Evolutionary conservation across 2,113 vertebrate genomes (phyloP).

Genomic region (Brevimyrus niger): DNA sequence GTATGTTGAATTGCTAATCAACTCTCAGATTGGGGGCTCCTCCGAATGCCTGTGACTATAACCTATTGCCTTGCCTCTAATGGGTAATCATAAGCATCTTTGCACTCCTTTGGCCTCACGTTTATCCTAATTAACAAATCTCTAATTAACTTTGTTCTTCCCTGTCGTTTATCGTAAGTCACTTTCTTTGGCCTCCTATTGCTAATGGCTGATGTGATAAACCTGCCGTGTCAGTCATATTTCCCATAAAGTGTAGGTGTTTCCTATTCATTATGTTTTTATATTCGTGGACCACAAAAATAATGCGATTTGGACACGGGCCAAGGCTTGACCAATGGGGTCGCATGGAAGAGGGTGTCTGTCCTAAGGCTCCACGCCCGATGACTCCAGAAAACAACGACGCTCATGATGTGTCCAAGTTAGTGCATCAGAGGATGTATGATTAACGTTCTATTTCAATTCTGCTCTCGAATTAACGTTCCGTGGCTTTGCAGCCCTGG

Average conservation of each 20-base stretch:
- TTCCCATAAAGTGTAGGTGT: neutral
- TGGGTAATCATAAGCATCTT: neutral
- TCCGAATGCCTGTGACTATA: neutral
- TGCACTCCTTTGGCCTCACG: neutral
- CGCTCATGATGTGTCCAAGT: neutral
- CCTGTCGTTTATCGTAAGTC: neutral
- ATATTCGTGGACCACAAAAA: neutral
- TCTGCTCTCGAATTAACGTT: neutral
- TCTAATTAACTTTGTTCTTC: neutral
- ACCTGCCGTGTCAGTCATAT: neutral
- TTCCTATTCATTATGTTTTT: neutral
- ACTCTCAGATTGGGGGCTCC: neutral
- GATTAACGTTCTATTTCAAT: neutral
- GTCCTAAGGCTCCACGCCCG: neutral
- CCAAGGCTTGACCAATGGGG: too few species aligned
- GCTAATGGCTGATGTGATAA: neutral
- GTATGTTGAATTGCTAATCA: neutral
- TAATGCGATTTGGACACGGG: neutral
- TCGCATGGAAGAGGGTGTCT: neutral
- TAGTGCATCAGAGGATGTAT: neutral
- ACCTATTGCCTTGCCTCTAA: neutral
- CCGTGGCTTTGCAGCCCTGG: neutral
- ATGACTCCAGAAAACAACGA: neutral
- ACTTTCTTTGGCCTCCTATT: neutral
- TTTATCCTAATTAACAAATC: neutral